These are phyloP conservation scores for Steinernema feltiae DNA, from an alignment of 1,140 invertebrate species.

Conservation along the genomic window DNA sequence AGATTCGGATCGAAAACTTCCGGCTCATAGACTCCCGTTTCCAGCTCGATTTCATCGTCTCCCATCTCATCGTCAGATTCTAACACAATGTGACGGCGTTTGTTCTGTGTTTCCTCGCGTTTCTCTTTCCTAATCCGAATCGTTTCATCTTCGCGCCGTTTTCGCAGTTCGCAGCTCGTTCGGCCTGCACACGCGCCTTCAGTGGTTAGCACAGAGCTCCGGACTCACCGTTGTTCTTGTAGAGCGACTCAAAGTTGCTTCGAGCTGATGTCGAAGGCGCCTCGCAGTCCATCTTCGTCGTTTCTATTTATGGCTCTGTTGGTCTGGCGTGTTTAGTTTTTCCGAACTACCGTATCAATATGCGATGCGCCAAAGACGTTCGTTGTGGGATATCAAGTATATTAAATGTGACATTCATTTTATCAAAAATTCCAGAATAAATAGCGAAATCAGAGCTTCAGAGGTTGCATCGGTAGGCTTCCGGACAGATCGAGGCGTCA, in stretches of 20 bases:
- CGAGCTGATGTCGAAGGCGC: not conserved
- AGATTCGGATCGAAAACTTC: not conserved
- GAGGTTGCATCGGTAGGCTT: not conserved
- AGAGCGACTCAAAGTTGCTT: not conserved
- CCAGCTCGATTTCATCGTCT: not conserved
- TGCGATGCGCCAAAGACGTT: not conserved
- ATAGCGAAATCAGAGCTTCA: not conserved
- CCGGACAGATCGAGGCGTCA: not conserved
- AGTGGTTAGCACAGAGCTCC: not conserved
- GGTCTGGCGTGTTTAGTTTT: not conserved
- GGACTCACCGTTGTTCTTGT: not conserved
- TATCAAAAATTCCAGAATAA: not conserved
- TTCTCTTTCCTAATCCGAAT: conserved; percentile 5
- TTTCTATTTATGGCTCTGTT: not conserved
- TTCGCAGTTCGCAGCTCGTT: not conserved
- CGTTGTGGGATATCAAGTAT: not conserved
- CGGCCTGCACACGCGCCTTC: not conserved
- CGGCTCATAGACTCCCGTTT: not conserved
- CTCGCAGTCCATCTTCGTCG: not conserved
- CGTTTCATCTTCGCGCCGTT: conserved; percentile 23
- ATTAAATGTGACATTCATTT: no score
- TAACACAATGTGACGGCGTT: not conserved
- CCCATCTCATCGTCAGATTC: conserved; percentile 3
- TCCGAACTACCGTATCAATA: not conserved
- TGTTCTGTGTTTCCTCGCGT: conserved; percentile 6